A percentile compares a stretch with the other conserved stretches of the same genome.
Conservation (phyloP, 2,113 vertebrate genomes). For the Ameiurus melas region DNA sequence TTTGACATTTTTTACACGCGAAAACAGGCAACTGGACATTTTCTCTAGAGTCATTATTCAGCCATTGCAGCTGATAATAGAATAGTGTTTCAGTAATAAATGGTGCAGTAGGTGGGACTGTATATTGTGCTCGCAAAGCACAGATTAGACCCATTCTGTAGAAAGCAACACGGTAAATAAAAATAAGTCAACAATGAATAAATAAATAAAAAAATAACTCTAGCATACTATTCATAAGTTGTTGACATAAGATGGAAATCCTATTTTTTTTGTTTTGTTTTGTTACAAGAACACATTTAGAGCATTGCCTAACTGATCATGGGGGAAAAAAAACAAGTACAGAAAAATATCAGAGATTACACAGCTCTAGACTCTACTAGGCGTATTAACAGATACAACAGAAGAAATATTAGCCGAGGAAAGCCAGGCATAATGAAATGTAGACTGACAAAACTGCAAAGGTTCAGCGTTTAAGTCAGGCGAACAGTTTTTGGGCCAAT, state of each 20-base stretch:
- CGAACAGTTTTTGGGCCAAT: neutral
- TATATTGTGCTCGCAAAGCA: neutral
- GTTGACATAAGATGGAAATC: neutral
- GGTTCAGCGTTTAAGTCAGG: neutral
- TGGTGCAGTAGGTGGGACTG: neutral
- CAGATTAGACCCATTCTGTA: neutral
- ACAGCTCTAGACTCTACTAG: neutral
- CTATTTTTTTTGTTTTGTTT: neutral
- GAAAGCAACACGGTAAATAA: neutral
- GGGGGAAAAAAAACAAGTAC: neutral
- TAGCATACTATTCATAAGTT: neutral
- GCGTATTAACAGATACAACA: neutral
- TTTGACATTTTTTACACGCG: slow-evolving; percentile 5
- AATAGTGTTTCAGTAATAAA: neutral
- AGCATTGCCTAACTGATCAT: neutral
- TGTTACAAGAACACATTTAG: neutral
- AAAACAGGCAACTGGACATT: neutral
- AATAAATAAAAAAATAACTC: neutral
- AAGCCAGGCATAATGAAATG: neutral
- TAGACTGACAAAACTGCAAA: neutral
- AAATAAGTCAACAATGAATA: neutral
- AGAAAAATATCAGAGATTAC: neutral
- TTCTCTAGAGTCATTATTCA: neutral
- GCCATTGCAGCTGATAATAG: neutral
- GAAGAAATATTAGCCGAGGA: neutral